These are phyloP conservation scores for Sycophila sp. DNA, from an alignment of 1,140 invertebrate species.

Conservation along the genomic window DNA sequence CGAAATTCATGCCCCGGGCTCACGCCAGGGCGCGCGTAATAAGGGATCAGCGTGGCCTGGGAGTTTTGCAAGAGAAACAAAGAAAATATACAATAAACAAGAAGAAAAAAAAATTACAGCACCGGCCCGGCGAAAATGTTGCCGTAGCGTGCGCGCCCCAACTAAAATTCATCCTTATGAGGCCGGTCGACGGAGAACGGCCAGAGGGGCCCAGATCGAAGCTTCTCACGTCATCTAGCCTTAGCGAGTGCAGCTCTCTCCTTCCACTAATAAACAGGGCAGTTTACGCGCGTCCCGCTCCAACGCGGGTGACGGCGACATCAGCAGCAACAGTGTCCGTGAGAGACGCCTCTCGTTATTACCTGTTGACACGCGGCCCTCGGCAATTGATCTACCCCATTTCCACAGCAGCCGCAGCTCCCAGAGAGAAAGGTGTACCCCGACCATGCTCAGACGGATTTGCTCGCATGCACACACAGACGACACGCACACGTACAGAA, in stretches of 20 bases:
- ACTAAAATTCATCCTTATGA: not conserved
- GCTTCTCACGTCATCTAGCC: not conserved
- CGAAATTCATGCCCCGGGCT: not conserved
- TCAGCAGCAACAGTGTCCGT: slow-evolving; percentile 17
- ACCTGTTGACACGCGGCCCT: slow-evolving; percentile 55
- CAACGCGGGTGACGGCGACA: not conserved
- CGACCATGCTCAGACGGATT: too few species aligned
- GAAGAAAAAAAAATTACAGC: too few species aligned
- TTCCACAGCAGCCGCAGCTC: too few species aligned
- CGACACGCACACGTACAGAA: too few species aligned
- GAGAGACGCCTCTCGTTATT: slow-evolving; percentile 45
- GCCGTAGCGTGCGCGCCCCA: not conserved
- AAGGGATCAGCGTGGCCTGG: too few species aligned
- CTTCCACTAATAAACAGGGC: slow-evolving; percentile 42
- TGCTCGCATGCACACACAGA: too few species aligned
- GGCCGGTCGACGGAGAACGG: not conserved
- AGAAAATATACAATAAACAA: too few species aligned
- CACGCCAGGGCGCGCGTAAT: not conserved
- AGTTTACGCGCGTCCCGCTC: slow-evolving; percentile 26
- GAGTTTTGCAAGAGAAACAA: too few species aligned
- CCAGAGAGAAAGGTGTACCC: too few species aligned
- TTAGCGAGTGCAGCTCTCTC: not conserved
- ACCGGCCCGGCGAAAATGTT: too few species aligned
- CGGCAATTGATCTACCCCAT: slow-evolving; percentile 27
- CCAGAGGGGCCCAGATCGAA: not conserved